Evolutionary conservation across 35 echinoderm and acorn worm genomes (phyloP).

Genomic region (Patiria miniata): DNA sequence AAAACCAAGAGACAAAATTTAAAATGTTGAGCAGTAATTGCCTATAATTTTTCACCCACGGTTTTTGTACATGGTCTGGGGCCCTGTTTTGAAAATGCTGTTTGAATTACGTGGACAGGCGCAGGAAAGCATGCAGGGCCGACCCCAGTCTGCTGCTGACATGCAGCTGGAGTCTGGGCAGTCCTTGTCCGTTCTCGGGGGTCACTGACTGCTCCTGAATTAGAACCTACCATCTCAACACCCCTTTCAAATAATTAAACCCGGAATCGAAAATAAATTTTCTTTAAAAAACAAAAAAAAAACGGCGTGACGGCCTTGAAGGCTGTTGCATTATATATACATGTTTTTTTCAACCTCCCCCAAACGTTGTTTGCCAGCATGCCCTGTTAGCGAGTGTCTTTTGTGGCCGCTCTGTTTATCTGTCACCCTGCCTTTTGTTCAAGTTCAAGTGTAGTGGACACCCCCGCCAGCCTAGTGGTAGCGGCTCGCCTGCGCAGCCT

Average conservation of each 20-base stretch:
- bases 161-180: conserved; percentile 8
- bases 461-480: conserved; percentile 8
- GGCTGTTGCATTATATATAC: too few species aligned
- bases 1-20: too few species aligned
- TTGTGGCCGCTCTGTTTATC: neutral
- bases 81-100: neutral
- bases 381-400: neutral
- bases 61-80: conserved; percentile 19
- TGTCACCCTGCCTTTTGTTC: neutral
- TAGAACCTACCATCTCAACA: conserved; percentile 7
- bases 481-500: neutral
- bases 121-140: neutral
- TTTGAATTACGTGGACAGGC: neutral
- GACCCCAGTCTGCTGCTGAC: neutral
- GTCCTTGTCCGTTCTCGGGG: neutral
- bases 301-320: too few species aligned
- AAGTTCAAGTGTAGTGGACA: conserved; percentile 3
- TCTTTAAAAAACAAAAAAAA: too few species aligned
- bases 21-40: too few species aligned
- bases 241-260: too few species aligned
- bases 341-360: too few species aligned
- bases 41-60: too few species aligned
- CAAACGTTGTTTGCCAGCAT: neutral
- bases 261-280: too few species aligned
- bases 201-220: conserved; percentile 20